Percentiles rank a stretch among this genome's conserved stretches.
phyloP scores from a whole-genome alignment of 2,888 invertebrate species.

The Atherix ibis region DNA sequence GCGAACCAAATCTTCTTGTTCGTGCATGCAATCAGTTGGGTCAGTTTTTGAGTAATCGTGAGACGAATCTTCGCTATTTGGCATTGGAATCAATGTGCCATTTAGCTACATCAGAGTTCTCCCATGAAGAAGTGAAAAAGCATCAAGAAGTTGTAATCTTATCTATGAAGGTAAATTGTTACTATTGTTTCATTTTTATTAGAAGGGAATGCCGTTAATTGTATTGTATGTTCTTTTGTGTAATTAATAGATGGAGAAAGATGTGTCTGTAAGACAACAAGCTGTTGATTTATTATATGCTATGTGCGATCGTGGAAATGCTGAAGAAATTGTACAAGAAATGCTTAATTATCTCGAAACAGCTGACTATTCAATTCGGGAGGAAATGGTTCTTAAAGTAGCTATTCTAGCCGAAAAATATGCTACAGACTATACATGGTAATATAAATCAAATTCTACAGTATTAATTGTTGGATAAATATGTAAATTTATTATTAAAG shows the following conservation, averaged over 20 bases:
- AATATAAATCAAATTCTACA: slow-evolving; percentile 24
- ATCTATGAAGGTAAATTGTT: slow-evolving; percentile 64
- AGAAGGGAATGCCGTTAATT: not conserved
- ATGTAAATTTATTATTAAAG: slow-evolving; percentile 17
- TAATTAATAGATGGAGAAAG: slow-evolving; percentile 79
- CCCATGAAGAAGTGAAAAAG: slow-evolving; percentile 98
- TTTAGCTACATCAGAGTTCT: slow-evolving; percentile 96
- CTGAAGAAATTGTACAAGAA: slow-evolving; percentile 98
- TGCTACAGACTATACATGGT: slow-evolving; percentile 99
- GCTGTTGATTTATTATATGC: slow-evolving; percentile 97
- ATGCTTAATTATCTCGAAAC: slow-evolving; percentile 98
- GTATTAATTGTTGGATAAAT: slow-evolving; percentile 2
- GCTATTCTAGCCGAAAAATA: slow-evolving; percentile 99
- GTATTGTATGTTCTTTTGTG: slow-evolving; percentile 12
- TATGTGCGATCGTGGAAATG: slow-evolving; percentile 99
- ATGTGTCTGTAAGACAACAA: slow-evolving; percentile 93
- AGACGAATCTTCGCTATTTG: slow-evolving; percentile 94
- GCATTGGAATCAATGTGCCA: slow-evolving; percentile 99
- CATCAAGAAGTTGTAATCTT: slow-evolving; percentile 98
- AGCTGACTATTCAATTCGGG: slow-evolving; percentile 97
- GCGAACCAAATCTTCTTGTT: slow-evolving; percentile 91
- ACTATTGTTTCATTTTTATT: too few species aligned
- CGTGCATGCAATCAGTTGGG: slow-evolving; percentile 98
- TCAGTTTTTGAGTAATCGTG: slow-evolving; percentile 91
- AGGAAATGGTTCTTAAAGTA: slow-evolving; percentile 99